Percentiles rank a stretch among this genome's conserved stretches.
phyloP scores from a whole-genome alignment of 2,797 vertebrate genomes.

The Aselliscus stoliczkanus region DNA sequence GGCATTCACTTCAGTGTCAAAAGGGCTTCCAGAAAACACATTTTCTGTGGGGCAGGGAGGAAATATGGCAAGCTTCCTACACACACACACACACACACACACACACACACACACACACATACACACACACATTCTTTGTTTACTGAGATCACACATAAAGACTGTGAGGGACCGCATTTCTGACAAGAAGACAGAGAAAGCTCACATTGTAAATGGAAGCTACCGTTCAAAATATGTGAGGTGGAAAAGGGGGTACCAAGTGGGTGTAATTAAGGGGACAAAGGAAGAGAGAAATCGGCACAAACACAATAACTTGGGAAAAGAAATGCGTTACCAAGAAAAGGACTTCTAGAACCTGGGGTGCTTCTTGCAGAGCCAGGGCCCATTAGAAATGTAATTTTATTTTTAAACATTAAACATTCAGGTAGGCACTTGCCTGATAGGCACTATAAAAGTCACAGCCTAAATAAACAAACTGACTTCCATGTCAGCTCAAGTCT shows the following conservation, averaged over 20 bases:
- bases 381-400: conserved; percentile 41
- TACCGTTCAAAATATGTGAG: background rate
- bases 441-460: conserved; percentile 54
- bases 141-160: conserved; percentile 29
- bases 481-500: conserved; percentile 54
- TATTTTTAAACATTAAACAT: conserved; percentile 58
- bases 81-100: background rate
- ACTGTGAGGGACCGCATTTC: conserved; percentile 24
- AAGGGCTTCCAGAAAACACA: conserved; percentile 52
- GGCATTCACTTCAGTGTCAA: conserved; percentile 60
- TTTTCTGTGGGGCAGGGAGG: conserved; percentile 40
- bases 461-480: conserved; percentile 63
- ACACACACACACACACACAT: background rate
- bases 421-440: conserved; percentile 56
- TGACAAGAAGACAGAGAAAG: conserved; percentile 53
- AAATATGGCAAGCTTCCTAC: conserved; percentile 41
- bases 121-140: conserved; percentile 3
- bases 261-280: background rate
- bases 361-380: background rate
- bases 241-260: background rate
- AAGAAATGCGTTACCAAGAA: background rate
- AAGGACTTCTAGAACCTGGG: background rate
- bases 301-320: background rate
- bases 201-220: background rate
- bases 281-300: background rate